These are phyloP conservation scores for Phrynosoma blainvillii DNA, from an alignment of 2,113 vertebrate species.

Conservation along the genomic window DNA sequence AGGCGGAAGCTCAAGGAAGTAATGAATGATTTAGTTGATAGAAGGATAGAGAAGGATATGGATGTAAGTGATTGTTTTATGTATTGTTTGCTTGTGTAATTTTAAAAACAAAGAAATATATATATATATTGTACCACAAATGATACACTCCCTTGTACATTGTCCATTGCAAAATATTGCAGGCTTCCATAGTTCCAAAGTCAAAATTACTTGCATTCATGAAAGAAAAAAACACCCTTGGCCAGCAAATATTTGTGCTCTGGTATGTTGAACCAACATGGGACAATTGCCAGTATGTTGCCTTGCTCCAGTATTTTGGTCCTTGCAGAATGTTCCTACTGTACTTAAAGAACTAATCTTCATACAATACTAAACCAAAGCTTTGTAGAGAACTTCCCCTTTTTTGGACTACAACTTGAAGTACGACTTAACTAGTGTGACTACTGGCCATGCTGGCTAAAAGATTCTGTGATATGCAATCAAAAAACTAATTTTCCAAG, in stretches of 20 bases:
- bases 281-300: not conserved
- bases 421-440: too few species aligned
- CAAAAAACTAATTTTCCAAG: too few species aligned
- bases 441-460: not conserved
- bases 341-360: not conserved
- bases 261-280: not conserved
- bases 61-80: too few species aligned
- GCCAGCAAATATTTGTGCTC: too few species aligned
- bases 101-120: too few species aligned
- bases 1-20: too few species aligned
- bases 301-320: not conserved
- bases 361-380: not conserved
- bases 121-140: too few species aligned
- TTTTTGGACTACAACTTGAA: too few species aligned
- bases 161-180: conserved; percentile 10
- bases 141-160: not conserved
- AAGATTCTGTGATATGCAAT: too few species aligned
- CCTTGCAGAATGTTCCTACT: not conserved
- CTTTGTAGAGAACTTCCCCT: not conserved
- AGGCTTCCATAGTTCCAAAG: not conserved
- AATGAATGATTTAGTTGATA: too few species aligned
- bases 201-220: not conserved
- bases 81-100: too few species aligned
- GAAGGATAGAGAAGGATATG: too few species aligned
- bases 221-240: not conserved